Percentiles rank a stretch among this genome's conserved stretches.
phyloP scores from a whole-genome alignment of 1,140 invertebrate species.

The Linepithema humile region DNA sequence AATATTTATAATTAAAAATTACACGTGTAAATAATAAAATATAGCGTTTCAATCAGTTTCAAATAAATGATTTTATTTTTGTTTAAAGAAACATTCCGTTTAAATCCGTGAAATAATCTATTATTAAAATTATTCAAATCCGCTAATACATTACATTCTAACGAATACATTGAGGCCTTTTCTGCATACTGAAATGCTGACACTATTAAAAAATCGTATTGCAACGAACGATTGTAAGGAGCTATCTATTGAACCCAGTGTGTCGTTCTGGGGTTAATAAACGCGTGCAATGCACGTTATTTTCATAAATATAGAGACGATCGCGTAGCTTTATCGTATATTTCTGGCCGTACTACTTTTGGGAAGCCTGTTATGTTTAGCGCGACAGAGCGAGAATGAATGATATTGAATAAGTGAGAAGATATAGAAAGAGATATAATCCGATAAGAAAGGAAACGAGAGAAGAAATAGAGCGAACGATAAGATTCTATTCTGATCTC shows the following conservation, averaged over 20 bases:
- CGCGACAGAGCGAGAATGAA: slow-evolving; percentile 18
- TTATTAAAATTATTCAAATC: background rate
- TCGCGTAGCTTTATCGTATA: slow-evolving; percentile 22
- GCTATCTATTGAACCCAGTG: background rate
- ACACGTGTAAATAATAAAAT: background rate
- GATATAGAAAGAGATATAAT: slow-evolving; percentile 42
- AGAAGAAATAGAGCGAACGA: slow-evolving; percentile 25
- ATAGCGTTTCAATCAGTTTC: background rate
- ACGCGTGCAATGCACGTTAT: background rate
- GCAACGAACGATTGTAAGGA: background rate
- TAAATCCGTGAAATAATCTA: background rate
- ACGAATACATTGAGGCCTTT: background rate
- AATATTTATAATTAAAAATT: background rate
- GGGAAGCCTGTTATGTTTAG: slow-evolving; percentile 17
- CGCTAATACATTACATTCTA: background rate
- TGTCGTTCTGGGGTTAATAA: slow-evolving; percentile 15
- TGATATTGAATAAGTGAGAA: slow-evolving; percentile 20
- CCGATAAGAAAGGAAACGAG: background rate
- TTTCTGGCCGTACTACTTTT: slow-evolving; percentile 46
- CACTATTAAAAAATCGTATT: background rate
- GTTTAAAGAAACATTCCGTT: background rate
- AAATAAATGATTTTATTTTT: background rate
- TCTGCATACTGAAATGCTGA: background rate
- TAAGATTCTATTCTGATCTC: slow-evolving; percentile 39
- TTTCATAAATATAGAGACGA: slow-evolving; percentile 2